Evolutionary conservation across 2,797 vertebrate genomes (phyloP), one percentile per base, ranked within the genome.

Genomic region (Pempheris klunzingeri): DNA sequence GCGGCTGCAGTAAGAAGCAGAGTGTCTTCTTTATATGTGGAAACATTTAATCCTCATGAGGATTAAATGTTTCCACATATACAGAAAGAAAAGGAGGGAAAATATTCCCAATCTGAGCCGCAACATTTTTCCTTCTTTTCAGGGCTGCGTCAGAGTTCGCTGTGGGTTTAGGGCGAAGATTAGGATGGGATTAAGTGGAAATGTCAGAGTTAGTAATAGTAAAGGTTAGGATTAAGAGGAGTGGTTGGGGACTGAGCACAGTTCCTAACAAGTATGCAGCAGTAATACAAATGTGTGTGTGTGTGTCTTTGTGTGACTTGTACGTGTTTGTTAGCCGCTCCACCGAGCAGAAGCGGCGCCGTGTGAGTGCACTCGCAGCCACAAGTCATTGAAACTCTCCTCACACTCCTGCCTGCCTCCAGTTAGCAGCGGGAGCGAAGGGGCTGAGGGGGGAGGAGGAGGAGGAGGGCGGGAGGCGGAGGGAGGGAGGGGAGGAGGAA

Each of bases 341-440:
- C 3, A 4, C 47, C 39, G 73, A 85, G 78, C 78, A 72, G 72
- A 88, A 82, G 71, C 81, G 55, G 64, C 22, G 46, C 70, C 7
- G 71, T 74, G 71, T 74, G 78, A 75, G 66, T 32, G 77, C 38
- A 58, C 59, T 72, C 32, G 44, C 66, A 78, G 68, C 49, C 78
- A 89, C 66, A 82, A 91, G 87, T 90, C 90, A 92, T 92, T 90
- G 81, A 91, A 91, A 92, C 88, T 86, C 91, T 83, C 61, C 86
- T 92, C 92, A 90, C 90, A 90, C 84, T 85, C 82, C 81, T 66
- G 82, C 78, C 41, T 86, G 86, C 82, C 81, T 91, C 71, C 82
- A 83, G 82, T 83, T 52, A 81, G 74, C 74, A 78, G 85, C 39
- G 4, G 81, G 72, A 32, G n/a, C n/a, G n/a, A n/a, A 26, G 34